A percentile compares a stretch with the other conserved stretches of the same genome.
Conservation (phyloP, 2,888 invertebrate genomes). For the Venustoraphidia nigricollis region DNA sequence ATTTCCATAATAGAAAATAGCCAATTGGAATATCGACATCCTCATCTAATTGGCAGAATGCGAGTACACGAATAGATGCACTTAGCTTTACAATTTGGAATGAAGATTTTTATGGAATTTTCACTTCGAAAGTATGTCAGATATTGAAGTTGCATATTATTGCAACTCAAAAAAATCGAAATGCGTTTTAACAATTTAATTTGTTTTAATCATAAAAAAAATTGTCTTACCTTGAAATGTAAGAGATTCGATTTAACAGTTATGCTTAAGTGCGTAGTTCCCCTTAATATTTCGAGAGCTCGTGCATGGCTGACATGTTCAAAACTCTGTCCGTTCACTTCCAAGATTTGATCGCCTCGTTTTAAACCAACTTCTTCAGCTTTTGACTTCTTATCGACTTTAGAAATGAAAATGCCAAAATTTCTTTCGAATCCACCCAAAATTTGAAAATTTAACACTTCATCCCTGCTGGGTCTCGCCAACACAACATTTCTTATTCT, state of each 20-base stretch:
- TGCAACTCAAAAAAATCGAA: no score
- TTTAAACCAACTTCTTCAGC: constrained; percentile 93
- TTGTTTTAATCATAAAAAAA: neutral
- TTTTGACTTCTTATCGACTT: constrained; percentile 85
- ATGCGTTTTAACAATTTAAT: no score
- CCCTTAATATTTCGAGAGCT: constrained; percentile 83
- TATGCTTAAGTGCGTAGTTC: constrained; percentile 90
- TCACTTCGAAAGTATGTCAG: no score
- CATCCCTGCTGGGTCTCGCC: constrained; percentile 84
- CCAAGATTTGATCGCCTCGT: constrained; percentile 92
- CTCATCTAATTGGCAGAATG: no score
- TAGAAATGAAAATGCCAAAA: constrained; percentile 87
- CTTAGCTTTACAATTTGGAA: no score
- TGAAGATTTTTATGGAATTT: no score
- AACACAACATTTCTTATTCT: constrained; percentile 80
- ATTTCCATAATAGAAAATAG: neutral
- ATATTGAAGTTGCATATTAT: no score
- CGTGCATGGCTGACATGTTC: constrained; percentile 82
- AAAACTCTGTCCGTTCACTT: constrained; percentile 95
- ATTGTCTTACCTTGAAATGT: constrained; percentile 52
- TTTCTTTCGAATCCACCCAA: constrained; percentile 86
- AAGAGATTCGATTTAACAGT: constrained; percentile 94
- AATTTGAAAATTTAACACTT: constrained; percentile 83
- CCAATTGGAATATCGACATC: neutral
- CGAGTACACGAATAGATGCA: no score